Percentiles rank a stretch among this genome's conserved stretches.
Evolutionary conservation across 2,113 vertebrate species (phyloP).

Genomic region (Heterotilapia buettikoferi): DNA sequence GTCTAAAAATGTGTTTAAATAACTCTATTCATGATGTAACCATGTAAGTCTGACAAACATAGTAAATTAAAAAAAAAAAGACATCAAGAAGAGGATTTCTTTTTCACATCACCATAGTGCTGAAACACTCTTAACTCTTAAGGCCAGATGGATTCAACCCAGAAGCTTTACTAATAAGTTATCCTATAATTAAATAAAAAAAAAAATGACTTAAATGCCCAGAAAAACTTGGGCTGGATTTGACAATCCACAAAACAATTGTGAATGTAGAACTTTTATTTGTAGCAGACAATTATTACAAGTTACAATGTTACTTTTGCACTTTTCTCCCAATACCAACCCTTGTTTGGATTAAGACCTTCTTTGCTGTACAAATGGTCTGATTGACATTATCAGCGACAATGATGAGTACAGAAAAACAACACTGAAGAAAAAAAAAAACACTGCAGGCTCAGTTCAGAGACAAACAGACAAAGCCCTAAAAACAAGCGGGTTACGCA

Average conservation of each 20-base stretch:
- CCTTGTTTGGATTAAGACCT: neutral
- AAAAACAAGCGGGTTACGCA: neutral
- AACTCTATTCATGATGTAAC: neutral
- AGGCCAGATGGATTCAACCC: neutral
- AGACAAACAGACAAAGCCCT: neutral
- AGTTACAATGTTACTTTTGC: neutral
- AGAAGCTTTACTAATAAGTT: neutral
- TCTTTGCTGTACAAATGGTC: neutral
- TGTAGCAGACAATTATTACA: neutral
- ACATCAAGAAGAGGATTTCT: neutral
- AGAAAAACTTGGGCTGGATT: neutral
- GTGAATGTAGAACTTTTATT: neutral
- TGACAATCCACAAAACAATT: neutral
- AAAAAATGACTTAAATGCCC: accelerated
- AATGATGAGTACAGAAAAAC: neutral
- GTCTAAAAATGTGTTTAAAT: neutral
- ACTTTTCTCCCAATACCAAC: neutral
- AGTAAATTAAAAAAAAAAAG: neutral
- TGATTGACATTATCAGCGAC: neutral
- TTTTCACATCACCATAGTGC: neutral
- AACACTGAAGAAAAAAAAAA: neutral
- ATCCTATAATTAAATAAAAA: neutral
- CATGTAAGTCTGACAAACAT: neutral
- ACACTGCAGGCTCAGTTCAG: neutral
- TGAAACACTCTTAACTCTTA: neutral